phyloP scores from a whole-genome alignment of 2,113 vertebrate genomes.

The Scytalopus superciliaris region DNA sequence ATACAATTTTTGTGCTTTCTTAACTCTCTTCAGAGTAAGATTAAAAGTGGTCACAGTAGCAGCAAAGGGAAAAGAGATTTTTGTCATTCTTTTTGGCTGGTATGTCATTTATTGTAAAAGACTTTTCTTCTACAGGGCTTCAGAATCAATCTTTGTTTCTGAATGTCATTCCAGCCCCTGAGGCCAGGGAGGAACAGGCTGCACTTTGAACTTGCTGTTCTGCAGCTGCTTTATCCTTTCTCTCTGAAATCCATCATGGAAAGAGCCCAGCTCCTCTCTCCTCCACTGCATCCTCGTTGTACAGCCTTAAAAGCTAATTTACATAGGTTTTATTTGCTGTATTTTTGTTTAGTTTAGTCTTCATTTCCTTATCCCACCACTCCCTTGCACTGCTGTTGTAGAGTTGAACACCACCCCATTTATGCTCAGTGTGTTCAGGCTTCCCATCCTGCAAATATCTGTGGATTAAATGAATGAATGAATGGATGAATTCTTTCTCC shows the following conservation, averaged over 20 bases:
- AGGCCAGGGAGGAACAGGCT: neutral
- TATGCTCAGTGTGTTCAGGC: neutral
- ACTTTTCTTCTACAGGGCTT: neutral
- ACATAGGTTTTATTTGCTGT: neutral
- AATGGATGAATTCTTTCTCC: neutral
- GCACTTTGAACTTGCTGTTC: neutral
- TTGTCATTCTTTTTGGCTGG: neutral
- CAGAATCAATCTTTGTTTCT: neutral
- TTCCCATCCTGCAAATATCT: neutral
- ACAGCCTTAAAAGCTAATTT: neutral
- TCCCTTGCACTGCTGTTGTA: neutral
- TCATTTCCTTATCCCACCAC: neutral
- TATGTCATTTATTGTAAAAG: neutral
- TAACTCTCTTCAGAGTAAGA: neutral
- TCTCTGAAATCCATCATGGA: neutral
- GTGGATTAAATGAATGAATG: neutral
- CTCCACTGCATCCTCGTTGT: too few species aligned
- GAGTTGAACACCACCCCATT: neutral
- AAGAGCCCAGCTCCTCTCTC: neutral
- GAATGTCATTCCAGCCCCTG: neutral
- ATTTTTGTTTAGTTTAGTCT: neutral
- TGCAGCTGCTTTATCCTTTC: neutral
- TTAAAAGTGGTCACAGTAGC: neutral
- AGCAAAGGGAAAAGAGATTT: neutral
- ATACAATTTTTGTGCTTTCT: neutral